These are phyloP conservation scores for Heliconius ismenius DNA, from an alignment of 2,888 invertebrate species.

Conservation along the genomic window DNA sequence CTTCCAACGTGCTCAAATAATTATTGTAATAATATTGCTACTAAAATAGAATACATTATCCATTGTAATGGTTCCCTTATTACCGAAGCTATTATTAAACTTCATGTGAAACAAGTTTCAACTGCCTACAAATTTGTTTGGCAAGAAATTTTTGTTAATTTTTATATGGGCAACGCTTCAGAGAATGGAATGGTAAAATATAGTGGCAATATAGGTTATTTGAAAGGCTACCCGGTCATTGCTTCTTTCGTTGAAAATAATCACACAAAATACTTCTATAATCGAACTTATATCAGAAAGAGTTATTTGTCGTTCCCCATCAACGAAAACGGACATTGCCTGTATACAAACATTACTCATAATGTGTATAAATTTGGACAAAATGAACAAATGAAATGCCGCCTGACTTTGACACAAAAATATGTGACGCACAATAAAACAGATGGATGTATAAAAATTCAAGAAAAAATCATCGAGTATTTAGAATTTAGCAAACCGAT, in stretches of 20 bases:
- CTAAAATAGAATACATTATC: slow-evolving; percentile 64
- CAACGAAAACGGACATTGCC: slow-evolving; percentile 72
- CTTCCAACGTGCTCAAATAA: slow-evolving; percentile 62
- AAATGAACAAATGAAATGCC: slow-evolving; percentile 75
- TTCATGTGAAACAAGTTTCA: slow-evolving; percentile 57
- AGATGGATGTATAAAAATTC: slow-evolving; percentile 58
- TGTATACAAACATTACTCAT: slow-evolving; percentile 57
- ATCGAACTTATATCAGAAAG: slow-evolving; percentile 48
- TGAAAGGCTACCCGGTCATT: slow-evolving; percentile 84
- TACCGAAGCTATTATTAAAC: slow-evolving; percentile 61
- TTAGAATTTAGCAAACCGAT: slow-evolving; percentile 52
- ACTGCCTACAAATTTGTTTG: slow-evolving; percentile 52
- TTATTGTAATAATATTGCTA: slow-evolving; percentile 62
- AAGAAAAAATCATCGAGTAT: slow-evolving; percentile 54
- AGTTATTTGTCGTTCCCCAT: slow-evolving; percentile 58
- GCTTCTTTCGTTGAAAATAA: slow-evolving; percentile 62
- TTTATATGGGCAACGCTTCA: slow-evolving; percentile 60
- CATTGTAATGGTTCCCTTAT: slow-evolving; percentile 63
- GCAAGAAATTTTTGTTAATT: slow-evolving; percentile 64
- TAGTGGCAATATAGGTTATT: slow-evolving; percentile 91
- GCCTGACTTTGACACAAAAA: slow-evolving; percentile 50
- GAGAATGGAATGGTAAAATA: slow-evolving; percentile 57
- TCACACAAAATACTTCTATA: slow-evolving; percentile 62
- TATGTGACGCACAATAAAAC: slow-evolving; percentile 51
- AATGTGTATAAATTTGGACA: slow-evolving; percentile 73